Evolutionary conservation across 2,888 invertebrate genomes (phyloP), one percentile per base, ranked within the genome.

Genomic region (Syrista parreyssii): DNA sequence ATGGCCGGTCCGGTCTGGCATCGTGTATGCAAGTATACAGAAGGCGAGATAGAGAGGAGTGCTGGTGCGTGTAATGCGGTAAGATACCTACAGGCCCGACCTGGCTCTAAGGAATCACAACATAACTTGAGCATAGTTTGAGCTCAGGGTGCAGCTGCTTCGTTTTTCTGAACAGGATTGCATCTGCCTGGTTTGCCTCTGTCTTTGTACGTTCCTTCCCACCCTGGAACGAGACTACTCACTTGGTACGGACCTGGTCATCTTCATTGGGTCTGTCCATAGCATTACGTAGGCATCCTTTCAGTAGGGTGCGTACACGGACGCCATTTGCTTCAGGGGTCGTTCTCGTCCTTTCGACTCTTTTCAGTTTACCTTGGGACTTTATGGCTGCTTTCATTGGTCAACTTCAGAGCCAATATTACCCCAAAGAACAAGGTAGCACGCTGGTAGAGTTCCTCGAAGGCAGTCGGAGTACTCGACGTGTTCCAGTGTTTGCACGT

Each of bases 231-330:
- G 71, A 12, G 71, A 33, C 68, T 32, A 36, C 33, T 74, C 68
- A 15, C 72, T 73, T 76, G 68, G 76, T 76, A 74, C 79, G 78
- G 78, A 76, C 77, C 79, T 79, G 86, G 86, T 86, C 86, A 85
- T 86, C 84, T 81, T 82, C 78, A 78, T 81, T 79, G 82, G 76
- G 80, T 80, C 77, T 85, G 82, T 79, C 82, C 81, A 80, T 82
- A 81, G 78, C 79, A 79, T 86, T 85, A 86, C 85, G 83, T 77
- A 74, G 83, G 85, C 86, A 84, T 82, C 84, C 85, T 87, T 86
- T 81, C 33, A 12, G 84, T 82, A 75, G 79, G 81, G 77, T 55
- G 23, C 55, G 23, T 9, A 9, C 1, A 23, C 55, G 55, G 55
- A 55, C 55, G 55, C 23, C 55, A 55, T 55, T 55, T 55, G 9